Evolutionary conservation across 2,888 invertebrate genomes (phyloP).

Genomic region (Drosophila colorata): DNA sequence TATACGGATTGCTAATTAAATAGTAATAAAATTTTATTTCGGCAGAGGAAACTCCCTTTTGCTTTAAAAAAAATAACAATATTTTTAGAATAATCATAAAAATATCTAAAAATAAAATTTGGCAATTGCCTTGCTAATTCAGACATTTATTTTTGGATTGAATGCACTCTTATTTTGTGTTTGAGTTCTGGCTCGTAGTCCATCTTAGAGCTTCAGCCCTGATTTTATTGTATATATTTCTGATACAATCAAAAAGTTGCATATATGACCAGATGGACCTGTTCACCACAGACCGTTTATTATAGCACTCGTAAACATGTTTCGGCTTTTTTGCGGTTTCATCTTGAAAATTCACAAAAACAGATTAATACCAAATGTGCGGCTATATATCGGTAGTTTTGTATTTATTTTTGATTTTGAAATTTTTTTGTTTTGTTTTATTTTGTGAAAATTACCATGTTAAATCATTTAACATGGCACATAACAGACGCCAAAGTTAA

Average conservation of each 20-base stretch:
- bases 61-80: background rate
- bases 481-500: conserved; percentile 30
- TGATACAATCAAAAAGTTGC: conserved; percentile 15
- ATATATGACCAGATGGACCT: conserved; percentile 41
- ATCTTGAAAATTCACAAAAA: conserved; percentile 36
- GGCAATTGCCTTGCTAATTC: background rate
- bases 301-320: conserved; percentile 60
- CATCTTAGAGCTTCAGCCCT: conserved; percentile 29
- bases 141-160: background rate
- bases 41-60: background rate
- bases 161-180: background rate
- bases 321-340: conserved; percentile 52
- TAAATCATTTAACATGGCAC: conserved; percentile 44
- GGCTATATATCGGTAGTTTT: conserved; percentile 24
- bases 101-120: background rate
- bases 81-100: background rate
- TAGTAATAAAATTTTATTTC: background rate
- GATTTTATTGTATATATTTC: conserved; percentile 5
- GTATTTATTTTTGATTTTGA: conserved; percentile 1
- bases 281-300: conserved; percentile 26
- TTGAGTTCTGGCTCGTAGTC: no score
- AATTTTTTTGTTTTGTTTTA: conserved; percentile 3
- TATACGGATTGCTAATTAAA: conserved; percentile 7
- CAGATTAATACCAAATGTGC: conserved; percentile 25
- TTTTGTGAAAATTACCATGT: conserved; percentile 40